These are phyloP conservation scores for Apamea epomidion DNA, from an alignment of 2,888 invertebrate genomes.

Conservation along the genomic window DNA sequence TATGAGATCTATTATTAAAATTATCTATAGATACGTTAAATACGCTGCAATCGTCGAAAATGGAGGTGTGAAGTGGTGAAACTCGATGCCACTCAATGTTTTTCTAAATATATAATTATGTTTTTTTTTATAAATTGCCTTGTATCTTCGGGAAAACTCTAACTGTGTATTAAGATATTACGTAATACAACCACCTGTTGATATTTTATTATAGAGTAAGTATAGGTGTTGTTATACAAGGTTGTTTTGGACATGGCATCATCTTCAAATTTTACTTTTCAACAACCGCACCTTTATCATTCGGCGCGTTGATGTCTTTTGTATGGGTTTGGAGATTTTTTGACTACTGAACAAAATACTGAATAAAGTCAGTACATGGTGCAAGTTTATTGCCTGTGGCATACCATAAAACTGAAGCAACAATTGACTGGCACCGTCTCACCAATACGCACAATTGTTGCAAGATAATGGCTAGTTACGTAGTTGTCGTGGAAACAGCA, in stretches of 20 bases:
- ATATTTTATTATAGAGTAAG: constrained; percentile 49
- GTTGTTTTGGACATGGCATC: constrained; percentile 32
- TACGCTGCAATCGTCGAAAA: constrained; percentile 67
- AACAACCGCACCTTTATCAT: neutral
- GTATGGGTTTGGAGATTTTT: constrained; percentile 19
- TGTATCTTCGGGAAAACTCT: constrained; percentile 67
- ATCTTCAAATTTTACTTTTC: neutral
- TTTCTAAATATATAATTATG: constrained; percentile 70
- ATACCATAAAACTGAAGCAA: neutral
- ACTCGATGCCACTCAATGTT: constrained; percentile 69
- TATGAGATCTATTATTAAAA: constrained; percentile 76
- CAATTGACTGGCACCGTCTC: neutral
- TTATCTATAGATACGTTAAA: constrained; percentile 58
- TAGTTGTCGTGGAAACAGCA: neutral
- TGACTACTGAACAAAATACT: neutral
- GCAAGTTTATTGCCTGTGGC: neutral
- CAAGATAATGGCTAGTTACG: neutral
- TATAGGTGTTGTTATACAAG: constrained; percentile 46
- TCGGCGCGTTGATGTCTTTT: constrained; percentile 66
- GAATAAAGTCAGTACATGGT: neutral
- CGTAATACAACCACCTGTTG: constrained; percentile 69
- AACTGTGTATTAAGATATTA: constrained; percentile 66
- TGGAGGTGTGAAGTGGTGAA: constrained; percentile 78
- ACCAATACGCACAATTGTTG: neutral
- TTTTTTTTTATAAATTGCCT: constrained; percentile 54